Base-by-base conservation (phyloP, 2,797 vertebrate species). In the Sitta carolinensis region DNA sequence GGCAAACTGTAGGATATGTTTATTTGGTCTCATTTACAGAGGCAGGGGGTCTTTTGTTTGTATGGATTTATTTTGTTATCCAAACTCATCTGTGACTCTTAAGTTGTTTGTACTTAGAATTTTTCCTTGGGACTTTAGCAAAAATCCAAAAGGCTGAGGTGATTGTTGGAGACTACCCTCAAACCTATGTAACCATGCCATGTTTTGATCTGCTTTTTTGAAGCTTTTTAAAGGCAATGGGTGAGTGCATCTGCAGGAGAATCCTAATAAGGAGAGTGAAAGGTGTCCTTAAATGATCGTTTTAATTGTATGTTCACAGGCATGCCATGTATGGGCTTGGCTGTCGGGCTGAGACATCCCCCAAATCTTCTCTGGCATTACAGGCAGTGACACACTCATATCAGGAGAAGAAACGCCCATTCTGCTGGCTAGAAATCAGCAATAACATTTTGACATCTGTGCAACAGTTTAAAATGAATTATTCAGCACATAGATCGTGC, bases 381-480 rank as follows among this genome's bases (percentile, higher is more conserved):
- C 30, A 82, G 50, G 27, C 87, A 76, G 48, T 67, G 59, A 90
- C 90, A 95, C 29, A 21, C 59, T 90, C 14, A 0, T 90, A 87
- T 76, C 8, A 20, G 85, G 87, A 94, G 69, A 84, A 93, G 91
- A 89, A 95, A 79, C 57, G 11, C 81, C 93, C 82, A 16, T 92
- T 94, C 89, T 95, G 92, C 82, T 95, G 93, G 82, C 92, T 92
- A 73, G 94, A 94, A 95, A 94, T 96, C 94, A 96, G 94, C 93
- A 96, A 79, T 96, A 96, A 94, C 90, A 83, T 96, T 97, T 87
- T 95, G 95, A 94, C 83, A 93, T 96, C 95, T 97, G 95, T 91
- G 94, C 94, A 97, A 96, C 92, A 97, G 95, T 97, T 97, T 90
- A 95, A 95, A 94, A 96, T 97, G 95, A 97, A 95, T 97, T 97